Evolutionary conservation across 2,113 vertebrate species (phyloP).

Genomic region (Melanostigma gelatinosum): DNA sequence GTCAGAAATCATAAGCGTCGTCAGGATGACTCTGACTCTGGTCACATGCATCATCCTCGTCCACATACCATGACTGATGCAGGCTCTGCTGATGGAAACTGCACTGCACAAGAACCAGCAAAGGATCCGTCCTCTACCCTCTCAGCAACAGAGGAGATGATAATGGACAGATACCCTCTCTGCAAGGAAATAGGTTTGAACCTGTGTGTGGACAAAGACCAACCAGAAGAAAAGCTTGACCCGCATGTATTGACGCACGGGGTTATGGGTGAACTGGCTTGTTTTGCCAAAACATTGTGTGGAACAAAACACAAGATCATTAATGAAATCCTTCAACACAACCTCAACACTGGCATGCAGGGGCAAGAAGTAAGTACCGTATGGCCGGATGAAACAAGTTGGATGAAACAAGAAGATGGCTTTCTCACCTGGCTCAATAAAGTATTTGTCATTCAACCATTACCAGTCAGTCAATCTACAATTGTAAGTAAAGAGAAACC

Average conservation of each 20-base stretch:
- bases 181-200: slow-evolving; percentile 43
- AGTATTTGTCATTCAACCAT: background rate
- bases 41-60: background rate
- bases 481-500: too few relatives aligned
- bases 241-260: background rate
- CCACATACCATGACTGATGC: background rate
- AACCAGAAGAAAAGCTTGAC: slow-evolving; percentile 14
- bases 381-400: rapidly evolving
- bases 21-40: slow-evolving; percentile 7
- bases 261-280: background rate
- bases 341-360: slow-evolving; percentile 22
- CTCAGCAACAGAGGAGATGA: background rate
- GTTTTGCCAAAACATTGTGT: slow-evolving; percentile 28
- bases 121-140: background rate
- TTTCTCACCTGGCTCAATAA: slow-evolving; percentile 17
- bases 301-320: background rate
- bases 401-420: background rate
- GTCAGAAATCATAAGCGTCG: background rate
- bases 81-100: background rate
- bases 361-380: rapidly evolving
- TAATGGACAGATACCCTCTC: slow-evolving; percentile 14
- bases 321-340: slow-evolving; percentile 33
- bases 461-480: too few relatives aligned
- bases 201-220: slow-evolving; percentile 24
- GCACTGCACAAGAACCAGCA: background rate